Percentiles rank a stretch among this genome's conserved stretches.
phyloP scores from a whole-genome alignment of 1,140 invertebrate genomes.

The Yoshiicerus persimilis region DNA sequence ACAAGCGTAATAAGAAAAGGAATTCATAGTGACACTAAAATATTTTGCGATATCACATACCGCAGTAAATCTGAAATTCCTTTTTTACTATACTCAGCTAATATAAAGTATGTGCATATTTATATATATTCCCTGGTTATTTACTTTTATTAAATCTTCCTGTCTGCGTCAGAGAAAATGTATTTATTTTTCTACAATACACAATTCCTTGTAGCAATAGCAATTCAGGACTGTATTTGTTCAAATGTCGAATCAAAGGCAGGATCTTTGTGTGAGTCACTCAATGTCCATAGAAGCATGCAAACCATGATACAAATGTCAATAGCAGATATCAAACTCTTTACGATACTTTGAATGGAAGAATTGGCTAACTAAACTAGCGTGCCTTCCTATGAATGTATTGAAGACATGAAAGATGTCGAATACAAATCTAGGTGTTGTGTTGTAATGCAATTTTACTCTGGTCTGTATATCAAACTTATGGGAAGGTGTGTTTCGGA shows the following conservation, averaged over 20 bases:
- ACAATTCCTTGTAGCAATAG: not conserved
- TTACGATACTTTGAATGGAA: not conserved
- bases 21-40: too few species aligned
- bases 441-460: not conserved
- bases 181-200: not conserved
- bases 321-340: not conserved
- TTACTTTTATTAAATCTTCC: not conserved
- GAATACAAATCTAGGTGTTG: not conserved
- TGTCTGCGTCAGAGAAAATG: not conserved
- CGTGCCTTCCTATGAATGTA: not conserved
- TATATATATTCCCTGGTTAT: not conserved
- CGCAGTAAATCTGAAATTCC: not conserved
- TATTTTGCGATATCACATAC: not conserved
- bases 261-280: slow-evolving; percentile 8
- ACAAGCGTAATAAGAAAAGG: too few species aligned
- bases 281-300: slow-evolving; percentile 3
- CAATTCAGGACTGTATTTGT: not conserved
- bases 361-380: not conserved
- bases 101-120: not conserved
- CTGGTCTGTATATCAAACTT: not conserved
- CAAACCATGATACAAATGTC: slow-evolving; percentile 10
- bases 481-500: not conserved
- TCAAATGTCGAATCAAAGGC: not conserved
- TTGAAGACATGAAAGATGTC: not conserved
- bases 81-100: not conserved